phyloP scores from a whole-genome alignment of 2,888 invertebrate genomes.

The Steinernema scapterisci region DNA sequence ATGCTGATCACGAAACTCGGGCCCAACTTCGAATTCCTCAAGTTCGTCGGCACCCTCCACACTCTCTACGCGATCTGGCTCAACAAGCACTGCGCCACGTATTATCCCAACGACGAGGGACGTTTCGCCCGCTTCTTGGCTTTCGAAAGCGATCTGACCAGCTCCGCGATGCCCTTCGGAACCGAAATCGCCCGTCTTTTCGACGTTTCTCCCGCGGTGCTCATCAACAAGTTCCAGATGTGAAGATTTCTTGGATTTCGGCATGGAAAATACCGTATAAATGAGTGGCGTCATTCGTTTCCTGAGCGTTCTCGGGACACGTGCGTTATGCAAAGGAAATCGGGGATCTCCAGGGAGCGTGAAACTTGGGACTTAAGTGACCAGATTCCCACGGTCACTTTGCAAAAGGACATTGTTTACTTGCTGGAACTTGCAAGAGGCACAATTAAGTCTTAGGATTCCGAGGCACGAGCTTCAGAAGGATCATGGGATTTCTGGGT shows the following conservation, averaged over 20 bases:
- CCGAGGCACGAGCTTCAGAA: too few species aligned
- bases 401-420: too few species aligned
- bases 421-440: too few species aligned
- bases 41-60: constrained; percentile 37
- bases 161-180: constrained; percentile 3
- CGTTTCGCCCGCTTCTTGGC: constrained; percentile 10
- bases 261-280: too few species aligned
- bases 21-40: constrained; percentile 29
- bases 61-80: constrained; percentile 49
- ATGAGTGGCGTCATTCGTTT: too few species aligned
- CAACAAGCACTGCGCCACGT: constrained; percentile 42
- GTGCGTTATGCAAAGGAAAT: too few species aligned
- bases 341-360: too few species aligned
- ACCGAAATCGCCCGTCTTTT: not conserved
- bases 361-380: too few species aligned
- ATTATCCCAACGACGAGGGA: constrained; percentile 38
- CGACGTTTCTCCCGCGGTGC: not conserved
- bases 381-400: too few species aligned
- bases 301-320: too few species aligned
- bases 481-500: too few species aligned
- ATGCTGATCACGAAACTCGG: constrained; percentile 47
- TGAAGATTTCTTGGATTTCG: not conserved
- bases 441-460: too few species aligned
- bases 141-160: constrained; percentile 26
- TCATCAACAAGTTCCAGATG: constrained; percentile 19